Evolutionary conservation across 1,140 invertebrate genomes (phyloP).

Genomic region (Atta cephalotes): DNA sequence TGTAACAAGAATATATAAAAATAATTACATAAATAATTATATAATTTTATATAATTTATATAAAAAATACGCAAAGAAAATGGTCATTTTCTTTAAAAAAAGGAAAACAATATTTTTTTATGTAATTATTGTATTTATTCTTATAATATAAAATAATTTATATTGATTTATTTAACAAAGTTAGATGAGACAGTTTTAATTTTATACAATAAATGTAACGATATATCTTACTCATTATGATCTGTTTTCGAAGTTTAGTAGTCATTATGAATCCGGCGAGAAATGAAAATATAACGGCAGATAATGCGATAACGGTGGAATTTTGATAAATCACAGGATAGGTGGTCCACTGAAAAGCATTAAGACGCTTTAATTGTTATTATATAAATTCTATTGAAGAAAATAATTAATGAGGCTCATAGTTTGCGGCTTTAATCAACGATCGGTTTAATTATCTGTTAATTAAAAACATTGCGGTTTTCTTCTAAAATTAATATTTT

Average conservation of each 20-base stretch:
- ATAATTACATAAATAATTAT: neutral
- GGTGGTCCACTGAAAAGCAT: conserved; percentile 79
- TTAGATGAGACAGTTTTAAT: neutral
- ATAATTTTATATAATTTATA: neutral
- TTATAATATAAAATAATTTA: neutral
- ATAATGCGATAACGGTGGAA: conserved; percentile 81
- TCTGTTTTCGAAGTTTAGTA: conserved; percentile 75
- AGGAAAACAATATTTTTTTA: neutral
- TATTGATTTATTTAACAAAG: neutral
- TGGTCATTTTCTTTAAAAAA: neutral
- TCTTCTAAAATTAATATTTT: neutral
- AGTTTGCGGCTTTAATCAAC: conserved; percentile 1
- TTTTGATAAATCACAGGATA: conserved; percentile 79
- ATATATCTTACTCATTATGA: conserved; percentile 78
- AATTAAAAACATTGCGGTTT: conserved; percentile 6
- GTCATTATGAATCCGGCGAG: conserved; percentile 70
- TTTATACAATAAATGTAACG: neutral
- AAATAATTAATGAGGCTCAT: conserved; percentile 23
- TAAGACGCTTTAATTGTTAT: conserved; percentile 6
- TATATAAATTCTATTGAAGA: conserved; percentile 28
- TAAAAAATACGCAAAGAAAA: neutral
- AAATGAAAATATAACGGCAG: conserved; percentile 79
- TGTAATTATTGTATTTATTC: neutral
- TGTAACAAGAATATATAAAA: neutral
- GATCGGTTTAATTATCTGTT: conserved; percentile 1